Base-by-base conservation (phyloP, 2,797 vertebrate species). In the Fratercula arctica region DNA sequence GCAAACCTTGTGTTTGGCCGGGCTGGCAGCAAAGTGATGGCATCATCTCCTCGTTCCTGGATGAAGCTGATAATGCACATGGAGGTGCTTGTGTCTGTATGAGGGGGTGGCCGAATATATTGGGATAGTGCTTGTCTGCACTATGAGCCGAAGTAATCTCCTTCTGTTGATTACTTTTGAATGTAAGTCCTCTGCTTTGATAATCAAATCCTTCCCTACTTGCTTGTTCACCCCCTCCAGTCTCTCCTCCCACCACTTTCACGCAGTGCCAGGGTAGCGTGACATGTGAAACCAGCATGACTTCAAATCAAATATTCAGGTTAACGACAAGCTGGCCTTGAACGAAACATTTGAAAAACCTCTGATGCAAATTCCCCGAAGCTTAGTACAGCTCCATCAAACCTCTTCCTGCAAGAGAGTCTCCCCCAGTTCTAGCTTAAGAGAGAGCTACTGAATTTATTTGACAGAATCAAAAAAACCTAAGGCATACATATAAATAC, bases 341-440 rank as follows among this genome's bases (percentile, higher is more conserved):
- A 41, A 61, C 56, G 87, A 97, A 94, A 96, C 90, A 93, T 80
- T 80, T 82, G 87, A 94, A 95, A 92, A 96, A 93, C 11, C 84
- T 96, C 80, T 50, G 87, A 90, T 95, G 85, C 54, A 82, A 88
- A 91, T 93, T 95, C 90, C 90, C 93, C 35, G 31, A 86, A 39
- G 64, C 24, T 91, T 91, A 67, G 61, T 89, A 91, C 2, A 0
- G 67, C 89, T 96, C 91, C 95, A 84, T 92, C 96, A 97, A 94
- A 95, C 57, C 69, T 72, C 83, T 95, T 92, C 77, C 66, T 91
- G 41, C 53, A 83, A 61, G n/a, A 85, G 63, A 97, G 67, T 96
- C 87, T 93, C 72, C 50, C 75, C 85, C 80, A 93, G 89, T 95
- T 97, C 94, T 83, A 95, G 95, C 81, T 89, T 84, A 92, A 92